These are phyloP conservation scores for Benthosema pterotum DNA, from an alignment of 2,797 vertebrate species.

Conservation along the genomic window DNA sequence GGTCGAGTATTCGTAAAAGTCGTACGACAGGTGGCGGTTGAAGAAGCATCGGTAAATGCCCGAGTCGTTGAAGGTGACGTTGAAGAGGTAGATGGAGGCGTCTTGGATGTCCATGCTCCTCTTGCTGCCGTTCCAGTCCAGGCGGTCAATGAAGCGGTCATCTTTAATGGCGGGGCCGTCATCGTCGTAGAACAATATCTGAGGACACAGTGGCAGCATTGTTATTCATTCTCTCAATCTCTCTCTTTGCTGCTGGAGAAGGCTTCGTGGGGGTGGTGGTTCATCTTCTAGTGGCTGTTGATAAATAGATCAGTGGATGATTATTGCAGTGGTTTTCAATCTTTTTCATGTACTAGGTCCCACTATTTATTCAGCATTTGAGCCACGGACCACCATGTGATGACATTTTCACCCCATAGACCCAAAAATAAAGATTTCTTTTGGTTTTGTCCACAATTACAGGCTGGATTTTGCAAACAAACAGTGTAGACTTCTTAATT, in stretches of 20 bases:
- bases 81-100: slow-evolving; percentile 86
- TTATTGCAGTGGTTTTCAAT: too few relatives aligned
- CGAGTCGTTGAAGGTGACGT: slow-evolving; percentile 88
- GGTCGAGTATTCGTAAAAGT: slow-evolving; percentile 73
- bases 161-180: slow-evolving; percentile 51
- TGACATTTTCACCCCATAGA: too few relatives aligned
- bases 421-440: too few relatives aligned
- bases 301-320: too few relatives aligned
- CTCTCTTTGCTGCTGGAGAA: neutral
- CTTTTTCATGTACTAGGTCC: too few relatives aligned
- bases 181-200: slow-evolving; percentile 83
- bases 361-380: too few relatives aligned
- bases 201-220: slow-evolving; percentile 14
- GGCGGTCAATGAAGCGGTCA: slow-evolving; percentile 75
- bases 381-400: too few relatives aligned
- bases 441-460: too few relatives aligned
- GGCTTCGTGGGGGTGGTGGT: neutral
- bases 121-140: slow-evolving; percentile 88
- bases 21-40: slow-evolving; percentile 83
- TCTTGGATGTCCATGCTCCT: slow-evolving; percentile 87
- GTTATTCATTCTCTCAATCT: too few relatives aligned
- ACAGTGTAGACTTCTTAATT: too few relatives aligned
- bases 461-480: too few relatives aligned
- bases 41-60: slow-evolving; percentile 86
- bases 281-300: too few relatives aligned